These are phyloP conservation scores for Heteromurus nitidus DNA, from an alignment of 2,888 invertebrate genomes.

Conservation along the genomic window DNA sequence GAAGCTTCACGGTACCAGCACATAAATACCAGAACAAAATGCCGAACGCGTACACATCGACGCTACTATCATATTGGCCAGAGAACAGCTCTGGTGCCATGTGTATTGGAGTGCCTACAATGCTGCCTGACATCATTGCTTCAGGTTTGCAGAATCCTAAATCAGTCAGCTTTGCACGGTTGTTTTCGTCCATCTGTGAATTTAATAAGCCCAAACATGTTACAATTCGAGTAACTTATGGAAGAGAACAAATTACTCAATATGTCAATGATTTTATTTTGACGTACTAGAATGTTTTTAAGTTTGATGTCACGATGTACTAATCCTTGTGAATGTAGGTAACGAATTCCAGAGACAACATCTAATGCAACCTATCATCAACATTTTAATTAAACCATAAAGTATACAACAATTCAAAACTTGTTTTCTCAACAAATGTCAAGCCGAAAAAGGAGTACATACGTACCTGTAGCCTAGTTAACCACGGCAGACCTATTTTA, in stretches of 20 bases:
- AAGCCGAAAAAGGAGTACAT: neutral
- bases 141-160: slow-evolving; percentile 93
- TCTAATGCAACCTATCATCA: slow-evolving; percentile 83
- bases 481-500: slow-evolving; percentile 82
- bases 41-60: slow-evolving; percentile 93
- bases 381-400: neutral
- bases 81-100: slow-evolving; percentile 93
- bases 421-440: neutral
- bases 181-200: slow-evolving; percentile 81
- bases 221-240: slow-evolving; percentile 18
- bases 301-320: slow-evolving; percentile 93
- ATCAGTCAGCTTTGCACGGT: slow-evolving; percentile 89
- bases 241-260: neutral
- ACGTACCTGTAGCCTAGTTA: slow-evolving; percentile 77
- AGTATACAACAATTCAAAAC: neutral
- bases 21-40: slow-evolving; percentile 94
- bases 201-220: slow-evolving; percentile 37
- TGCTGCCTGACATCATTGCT: slow-evolving; percentile 92
- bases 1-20: slow-evolving; percentile 86
- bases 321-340: slow-evolving; percentile 90
- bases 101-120: slow-evolving; percentile 92
- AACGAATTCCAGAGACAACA: slow-evolving; percentile 90
- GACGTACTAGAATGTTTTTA: slow-evolving; percentile 87
- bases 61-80: slow-evolving; percentile 87
- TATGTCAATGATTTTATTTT: neutral